Evolutionary conservation across 1,140 invertebrate genomes (phyloP).

Genomic region (Phymorhynchus buccinoides): DNA sequence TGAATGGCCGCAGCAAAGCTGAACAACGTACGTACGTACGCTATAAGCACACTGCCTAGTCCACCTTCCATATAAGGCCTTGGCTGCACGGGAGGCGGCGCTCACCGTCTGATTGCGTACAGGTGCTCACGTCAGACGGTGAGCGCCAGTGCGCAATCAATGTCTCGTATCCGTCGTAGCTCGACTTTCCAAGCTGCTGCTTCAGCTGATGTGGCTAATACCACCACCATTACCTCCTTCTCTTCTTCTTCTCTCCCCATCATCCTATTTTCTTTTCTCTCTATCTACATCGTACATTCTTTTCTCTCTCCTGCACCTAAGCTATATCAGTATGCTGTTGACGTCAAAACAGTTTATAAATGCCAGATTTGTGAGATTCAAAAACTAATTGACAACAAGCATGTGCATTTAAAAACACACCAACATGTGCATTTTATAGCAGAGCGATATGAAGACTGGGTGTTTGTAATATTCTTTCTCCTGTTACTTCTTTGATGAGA

Average conservation of each 20-base stretch:
- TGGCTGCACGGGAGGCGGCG: neutral
- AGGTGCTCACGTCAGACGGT: too few species aligned
- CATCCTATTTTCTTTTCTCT: neutral
- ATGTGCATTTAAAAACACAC: neutral
- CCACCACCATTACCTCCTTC: neutral
- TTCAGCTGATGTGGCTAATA: neutral
- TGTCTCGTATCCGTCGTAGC: neutral
- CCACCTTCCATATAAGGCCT: neutral
- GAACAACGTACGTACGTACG: too few species aligned
- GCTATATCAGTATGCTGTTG: neutral
- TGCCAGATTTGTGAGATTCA: neutral
- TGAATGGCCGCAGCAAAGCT: too few species aligned
- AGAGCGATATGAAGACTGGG: too few species aligned
- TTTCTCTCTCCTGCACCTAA: too few species aligned
- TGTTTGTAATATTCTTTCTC: too few species aligned
- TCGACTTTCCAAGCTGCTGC: neutral
- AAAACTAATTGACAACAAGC: too few species aligned
- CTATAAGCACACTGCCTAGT: too few species aligned
- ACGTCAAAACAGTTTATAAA: neutral
- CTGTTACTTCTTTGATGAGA: too few species aligned
- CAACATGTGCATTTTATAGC: neutral
- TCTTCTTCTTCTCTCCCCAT: neutral
- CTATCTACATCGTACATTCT: too few species aligned
- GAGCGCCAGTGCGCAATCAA: conserved; percentile 1
- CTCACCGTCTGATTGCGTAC: neutral